Evolutionary conservation across 2,113 vertebrate species (phyloP).

Genomic region (Ptilonorhynchus violaceus): DNA sequence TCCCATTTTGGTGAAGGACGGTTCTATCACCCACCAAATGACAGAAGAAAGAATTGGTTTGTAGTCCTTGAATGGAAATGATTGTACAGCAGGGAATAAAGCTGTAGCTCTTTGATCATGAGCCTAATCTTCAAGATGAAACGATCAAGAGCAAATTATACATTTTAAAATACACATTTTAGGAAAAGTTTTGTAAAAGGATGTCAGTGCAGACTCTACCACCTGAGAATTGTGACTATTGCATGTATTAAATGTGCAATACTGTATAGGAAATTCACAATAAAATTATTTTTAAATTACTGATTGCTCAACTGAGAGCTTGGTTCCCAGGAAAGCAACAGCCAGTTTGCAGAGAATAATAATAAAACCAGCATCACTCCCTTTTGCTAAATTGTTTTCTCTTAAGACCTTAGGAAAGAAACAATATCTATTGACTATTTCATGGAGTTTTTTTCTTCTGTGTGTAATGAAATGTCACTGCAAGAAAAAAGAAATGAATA

Average conservation of each 20-base stretch:
- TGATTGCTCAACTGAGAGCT: neutral
- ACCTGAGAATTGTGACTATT: constrained; percentile 1
- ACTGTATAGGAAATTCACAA: neutral
- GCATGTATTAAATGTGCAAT: neutral
- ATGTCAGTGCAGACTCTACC: neutral
- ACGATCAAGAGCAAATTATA: neutral
- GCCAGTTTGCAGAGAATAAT: neutral
- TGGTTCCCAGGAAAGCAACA: neutral
- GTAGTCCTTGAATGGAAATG: neutral
- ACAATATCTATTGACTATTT: constrained; percentile 29
- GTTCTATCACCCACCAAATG: neutral
- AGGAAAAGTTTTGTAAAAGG: neutral
- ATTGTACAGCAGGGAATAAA: neutral
- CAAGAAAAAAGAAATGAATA: constrained; percentile 22
- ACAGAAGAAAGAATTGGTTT: neutral
- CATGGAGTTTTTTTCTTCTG: neutral
- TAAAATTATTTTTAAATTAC: neutral
- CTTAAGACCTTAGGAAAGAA: constrained; percentile 10
- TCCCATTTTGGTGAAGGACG: neutral
- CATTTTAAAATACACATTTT: neutral
- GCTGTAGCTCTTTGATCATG: neutral
- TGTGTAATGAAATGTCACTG: constrained; percentile 6
- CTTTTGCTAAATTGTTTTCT: constrained; percentile 34
- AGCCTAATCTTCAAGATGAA: neutral
- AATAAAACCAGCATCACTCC: constrained; percentile 20